A percentile compares a stretch with the other conserved stretches of the same genome.
These are phyloP conservation scores for Indicator maculatus DNA, from an alignment of 2,113 vertebrate species.

Conservation along the genomic window DNA sequence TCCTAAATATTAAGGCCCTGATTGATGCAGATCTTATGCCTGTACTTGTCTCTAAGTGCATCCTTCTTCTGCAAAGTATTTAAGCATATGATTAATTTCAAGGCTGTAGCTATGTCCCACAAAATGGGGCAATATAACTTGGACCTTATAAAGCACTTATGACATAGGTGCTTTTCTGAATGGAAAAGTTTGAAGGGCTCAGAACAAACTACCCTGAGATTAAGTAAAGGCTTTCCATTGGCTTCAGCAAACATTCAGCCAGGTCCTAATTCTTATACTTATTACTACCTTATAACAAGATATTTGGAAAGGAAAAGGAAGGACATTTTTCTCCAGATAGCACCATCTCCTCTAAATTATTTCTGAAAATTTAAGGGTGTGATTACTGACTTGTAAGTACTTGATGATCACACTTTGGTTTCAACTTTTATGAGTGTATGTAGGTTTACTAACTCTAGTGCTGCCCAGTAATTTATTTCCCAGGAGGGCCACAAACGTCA, in stretches of 20 bases:
- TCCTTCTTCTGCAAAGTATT: background rate
- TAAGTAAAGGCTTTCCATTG: background rate
- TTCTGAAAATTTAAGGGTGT: conserved; percentile 31
- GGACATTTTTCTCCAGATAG: background rate
- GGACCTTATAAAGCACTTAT: background rate
- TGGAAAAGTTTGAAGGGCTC: background rate
- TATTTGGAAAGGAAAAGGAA: conserved; percentile 27
- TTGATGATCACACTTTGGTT: conserved; percentile 31
- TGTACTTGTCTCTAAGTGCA: background rate
- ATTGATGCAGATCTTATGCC: background rate
- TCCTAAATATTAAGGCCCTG: background rate
- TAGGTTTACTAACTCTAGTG: conserved; percentile 28
- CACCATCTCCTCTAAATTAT: background rate
- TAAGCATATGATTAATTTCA: background rate
- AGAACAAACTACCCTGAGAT: background rate
- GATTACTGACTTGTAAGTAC: conserved; percentile 50
- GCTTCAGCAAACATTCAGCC: background rate
- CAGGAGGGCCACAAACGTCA: background rate
- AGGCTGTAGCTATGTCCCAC: background rate
- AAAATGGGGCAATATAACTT: background rate
- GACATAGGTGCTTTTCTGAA: conserved; percentile 23
- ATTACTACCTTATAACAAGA: background rate
- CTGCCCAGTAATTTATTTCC: conserved; percentile 51
- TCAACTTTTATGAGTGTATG: background rate
- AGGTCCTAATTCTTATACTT: background rate